A percentile compares a stretch with the other conserved stretches of the same genome.
phyloP scores from a whole-genome alignment of 2,888 invertebrate species.

The Escarpia spicata region DNA sequence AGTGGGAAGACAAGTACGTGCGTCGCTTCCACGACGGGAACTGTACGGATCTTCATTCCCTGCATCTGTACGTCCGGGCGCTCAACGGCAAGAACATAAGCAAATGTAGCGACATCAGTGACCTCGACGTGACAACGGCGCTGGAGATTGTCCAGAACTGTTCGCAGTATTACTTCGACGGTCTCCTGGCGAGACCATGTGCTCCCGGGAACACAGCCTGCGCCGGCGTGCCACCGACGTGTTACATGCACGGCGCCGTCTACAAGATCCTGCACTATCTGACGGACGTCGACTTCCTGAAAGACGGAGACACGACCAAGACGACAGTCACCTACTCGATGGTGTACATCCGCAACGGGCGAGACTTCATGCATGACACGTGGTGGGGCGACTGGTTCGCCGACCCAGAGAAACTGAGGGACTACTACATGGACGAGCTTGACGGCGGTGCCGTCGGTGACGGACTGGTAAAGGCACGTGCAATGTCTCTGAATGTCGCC shows the following conservation, averaged over 20 bases:
- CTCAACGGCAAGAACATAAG: constrained; percentile 75
- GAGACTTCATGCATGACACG: not conserved
- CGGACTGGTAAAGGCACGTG: not conserved
- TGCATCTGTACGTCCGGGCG: constrained; percentile 88
- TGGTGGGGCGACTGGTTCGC: not conserved
- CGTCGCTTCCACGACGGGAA: not conserved
- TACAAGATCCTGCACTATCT: constrained; percentile 87
- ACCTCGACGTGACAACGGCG: constrained; percentile 76
- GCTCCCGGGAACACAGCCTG: constrained; percentile 44
- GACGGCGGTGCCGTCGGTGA: not conserved
- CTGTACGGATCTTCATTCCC: constrained; percentile 66
- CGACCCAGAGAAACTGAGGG: not conserved
- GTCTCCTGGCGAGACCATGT: constrained; percentile 68
- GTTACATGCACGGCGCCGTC: constrained; percentile 81
- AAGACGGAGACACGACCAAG: constrained; percentile 25
- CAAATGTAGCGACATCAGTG: constrained; percentile 80
- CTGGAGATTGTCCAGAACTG: constrained; percentile 72
- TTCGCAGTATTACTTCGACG: constrained; percentile 79
- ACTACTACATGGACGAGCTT: not conserved
- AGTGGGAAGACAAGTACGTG: not conserved
- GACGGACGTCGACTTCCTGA: constrained; percentile 79
- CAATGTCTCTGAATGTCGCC: not conserved
- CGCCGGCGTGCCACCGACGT: constrained; percentile 76
- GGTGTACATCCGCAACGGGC: not conserved
- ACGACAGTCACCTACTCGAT: not conserved